Evolutionary conservation across 2,797 vertebrate species (phyloP), one percentile per base, ranked within the genome.

Genomic region (Myoxocephalus aenaeus): DNA sequence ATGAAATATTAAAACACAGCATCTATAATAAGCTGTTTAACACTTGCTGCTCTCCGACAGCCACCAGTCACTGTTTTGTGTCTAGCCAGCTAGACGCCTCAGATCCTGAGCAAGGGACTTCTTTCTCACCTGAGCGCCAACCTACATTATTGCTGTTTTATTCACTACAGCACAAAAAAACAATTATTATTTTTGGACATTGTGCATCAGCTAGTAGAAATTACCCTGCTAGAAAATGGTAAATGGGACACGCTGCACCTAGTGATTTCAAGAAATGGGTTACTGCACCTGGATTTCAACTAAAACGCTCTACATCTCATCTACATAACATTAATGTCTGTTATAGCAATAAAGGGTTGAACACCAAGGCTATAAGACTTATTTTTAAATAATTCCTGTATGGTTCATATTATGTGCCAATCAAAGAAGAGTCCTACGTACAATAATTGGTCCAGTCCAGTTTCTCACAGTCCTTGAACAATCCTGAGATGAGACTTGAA

Each of bases 401-500:
- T 75, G 78, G 72, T 93, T 85, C 86, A 56, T 76, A 85, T 78
- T 73, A 87, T 86, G 84, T 85, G 87, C 86, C 85, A 53, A 74
- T 88, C 74, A 22, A 85, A 83, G 74, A 83, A 87, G 79, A 86
- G 84, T 86, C 79, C 77, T 80, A 74, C 83, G 77, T 61, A 86
- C 77, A 72, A 83, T 54, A 82, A 78, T 86, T 93, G 91, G 87
- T 92, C 91, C 86, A 70, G 79, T 90, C 88, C 87, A 87, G 80
- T 92, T 93, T 90, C 81, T 88, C 74, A 85, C 86, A 90, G 87
- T 89, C 87, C 80, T 88, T 22, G 32, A 88, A 89, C 87, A 70
- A 91, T 93, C 93, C 94, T 95, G 94, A 96, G 94, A 94, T 93
- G 92, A 92, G 86, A 90, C 88, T 89, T 90, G 87, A 89, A 92